Evolutionary conservation across 2,113 vertebrate species (phyloP), one percentile per base, ranked within the genome.

Genomic region (Bagarius yarrelli): DNA sequence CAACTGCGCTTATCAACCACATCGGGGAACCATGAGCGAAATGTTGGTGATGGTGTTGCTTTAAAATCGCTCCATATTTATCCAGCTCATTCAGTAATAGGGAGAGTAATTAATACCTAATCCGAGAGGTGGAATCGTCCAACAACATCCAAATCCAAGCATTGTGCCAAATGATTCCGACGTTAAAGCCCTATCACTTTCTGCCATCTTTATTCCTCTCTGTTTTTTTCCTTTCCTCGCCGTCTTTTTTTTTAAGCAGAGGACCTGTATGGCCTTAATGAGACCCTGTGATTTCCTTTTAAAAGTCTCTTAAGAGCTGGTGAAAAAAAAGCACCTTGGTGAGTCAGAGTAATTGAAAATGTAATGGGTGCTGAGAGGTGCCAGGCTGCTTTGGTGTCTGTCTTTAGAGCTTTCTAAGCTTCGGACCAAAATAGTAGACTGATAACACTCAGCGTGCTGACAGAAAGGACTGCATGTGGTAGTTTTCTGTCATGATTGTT

Each of bases 321-420:
- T 55, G 15, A 16, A 55, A 50, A 72, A 72, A 64, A 73, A 60
- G 74, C 34, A 21, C 57, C 69, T 34, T 50, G 13, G 50, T 73
- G 76, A 78, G 77, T 27, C 69, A 12, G 59, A 44, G 70, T 78
- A 79, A 83, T 78, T 73, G 76, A 79, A 74, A 79, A 73, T 21
- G 67, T 73, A 83, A 79, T 64, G 61, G 70, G 59, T 71, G 69
- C 76, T 40, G 25, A 74, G 77, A 79, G 59, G 36, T 27, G 47
- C 40, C 36, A 63, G 56, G 67, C 15, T 15, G 56, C 76, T 78
- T 61, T 55, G 30, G 30, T 19, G 32, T 64, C 1, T 21, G 59
- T 76, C 60, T 30, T 53, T 30, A 50, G 32, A 50, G 66, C 78
- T 73, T 72, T 66, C 18, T 0, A 27, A 57, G 30, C 55, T 78